Evolutionary conservation across 1,140 invertebrate species (phyloP), one percentile per base, ranked within the genome.

Genomic region (Muscidifurax raptorellus): DNA sequence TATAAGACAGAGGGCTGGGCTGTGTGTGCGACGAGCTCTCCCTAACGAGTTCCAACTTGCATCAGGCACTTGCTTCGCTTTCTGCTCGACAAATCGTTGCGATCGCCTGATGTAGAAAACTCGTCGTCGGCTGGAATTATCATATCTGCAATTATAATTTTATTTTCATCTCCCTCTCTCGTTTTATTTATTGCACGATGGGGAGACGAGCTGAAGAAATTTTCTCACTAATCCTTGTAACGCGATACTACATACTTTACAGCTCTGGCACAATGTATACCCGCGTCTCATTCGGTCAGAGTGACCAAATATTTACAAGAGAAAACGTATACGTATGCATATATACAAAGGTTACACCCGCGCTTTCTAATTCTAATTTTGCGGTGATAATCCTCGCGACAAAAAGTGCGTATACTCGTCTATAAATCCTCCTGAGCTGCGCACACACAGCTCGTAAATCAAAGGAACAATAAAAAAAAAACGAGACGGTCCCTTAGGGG

Each of bases 301-400:
- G 36, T 40, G 28, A 25, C 27, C 76, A 59, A 64, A 66, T 66
- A 78, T 78, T 78, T 59, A 78, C 25, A 59, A 18, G 12, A 9
- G 36, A 40, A 40, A 40, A 36, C n/a, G n/a, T 36, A 36, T 7
- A 36, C 32, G 32, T 40, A 40, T 7, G 7, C 36, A n/a, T n/a
- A n/a, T n/a, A n/a, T n/a, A 40, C 36, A 40, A 40, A 40, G 36
- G 36, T 10, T 40, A 10, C 9, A 71, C 27, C 2, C 18, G n/a
- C 25, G 6, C 67, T 72, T 81, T 81, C 67, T 81, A 72, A 81
- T 81, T 72, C 79, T 52, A 81, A 81, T 81, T n/a, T n/a, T 25
- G 64, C 78, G 28, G 1, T 15, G 6, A 40, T 40, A 40, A 12
- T 22, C 30, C 32, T 1, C 18, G 30, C n/a, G n/a, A n/a, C n/a